These are phyloP conservation scores for Psittacula cyanocephala DNA, from an alignment of 2,113 vertebrate genomes.

Conservation along the genomic window DNA sequence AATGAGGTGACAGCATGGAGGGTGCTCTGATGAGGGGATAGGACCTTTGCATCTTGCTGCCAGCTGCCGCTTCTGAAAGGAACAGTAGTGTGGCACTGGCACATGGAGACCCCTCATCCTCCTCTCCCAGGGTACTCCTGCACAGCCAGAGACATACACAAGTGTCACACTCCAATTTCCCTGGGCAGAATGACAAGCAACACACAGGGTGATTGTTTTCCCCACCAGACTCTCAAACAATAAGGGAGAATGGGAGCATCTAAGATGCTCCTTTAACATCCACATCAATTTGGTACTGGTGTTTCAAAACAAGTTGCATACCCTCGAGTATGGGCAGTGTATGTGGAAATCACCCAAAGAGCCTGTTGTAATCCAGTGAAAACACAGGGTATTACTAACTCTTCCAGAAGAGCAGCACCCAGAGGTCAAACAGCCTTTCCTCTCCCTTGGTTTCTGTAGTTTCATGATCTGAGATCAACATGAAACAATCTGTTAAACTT, in stretches of 20 bases:
- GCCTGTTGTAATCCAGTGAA: background rate
- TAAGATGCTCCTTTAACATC: background rate
- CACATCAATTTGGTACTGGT: background rate
- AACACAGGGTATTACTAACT: background rate
- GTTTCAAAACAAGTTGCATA: background rate
- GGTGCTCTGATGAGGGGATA: background rate
- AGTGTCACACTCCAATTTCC: background rate
- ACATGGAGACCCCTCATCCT: background rate
- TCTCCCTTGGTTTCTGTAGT: background rate
- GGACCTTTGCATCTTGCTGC: background rate
- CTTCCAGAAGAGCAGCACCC: background rate
- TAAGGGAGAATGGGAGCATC: background rate
- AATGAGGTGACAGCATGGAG: background rate
- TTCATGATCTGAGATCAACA: background rate
- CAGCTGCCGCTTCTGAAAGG: conserved; percentile 24
- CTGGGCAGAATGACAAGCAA: background rate
- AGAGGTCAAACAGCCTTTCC: background rate
- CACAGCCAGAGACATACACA: background rate
- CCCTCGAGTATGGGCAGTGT: background rate
- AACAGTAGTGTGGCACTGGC: background rate
- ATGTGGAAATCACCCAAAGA: background rate
- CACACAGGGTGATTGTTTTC: background rate
- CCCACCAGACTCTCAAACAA: background rate
- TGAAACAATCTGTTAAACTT: background rate
- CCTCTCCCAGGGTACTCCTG: background rate